A percentile compares a stretch with the other conserved stretches of the same genome.
Evolutionary conservation across 2,113 vertebrate species (phyloP).

Genomic region (Burhinus oedicnemus): DNA sequence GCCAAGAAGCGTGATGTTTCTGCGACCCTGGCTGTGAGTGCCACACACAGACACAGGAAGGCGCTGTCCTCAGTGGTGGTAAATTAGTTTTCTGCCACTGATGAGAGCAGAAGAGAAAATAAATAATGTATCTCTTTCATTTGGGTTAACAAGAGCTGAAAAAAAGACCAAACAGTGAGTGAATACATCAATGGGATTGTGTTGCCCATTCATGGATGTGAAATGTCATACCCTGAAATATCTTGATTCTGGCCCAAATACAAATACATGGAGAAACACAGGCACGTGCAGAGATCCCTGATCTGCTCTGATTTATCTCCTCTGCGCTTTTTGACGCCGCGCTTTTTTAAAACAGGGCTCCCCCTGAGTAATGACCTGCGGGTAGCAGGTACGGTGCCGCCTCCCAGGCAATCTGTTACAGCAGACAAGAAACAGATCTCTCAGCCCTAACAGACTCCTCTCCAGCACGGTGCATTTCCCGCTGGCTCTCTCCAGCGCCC

Average conservation of each 20-base stretch:
- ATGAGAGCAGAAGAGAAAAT: background rate
- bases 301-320: background rate
- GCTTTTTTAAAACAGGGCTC: background rate
- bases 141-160: background rate
- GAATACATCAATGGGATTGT: background rate
- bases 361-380: background rate
- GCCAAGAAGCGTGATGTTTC: background rate
- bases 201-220: background rate
- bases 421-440: background rate
- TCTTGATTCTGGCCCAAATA: background rate
- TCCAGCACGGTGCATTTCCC: background rate
- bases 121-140: background rate
- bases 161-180: background rate
- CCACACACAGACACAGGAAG: background rate
- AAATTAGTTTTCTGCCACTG: background rate
- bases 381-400: background rate
- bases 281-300: background rate
- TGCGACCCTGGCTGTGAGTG: background rate
- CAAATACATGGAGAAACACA: background rate
- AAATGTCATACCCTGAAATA: background rate
- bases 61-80: fast-evolving
- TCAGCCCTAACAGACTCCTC: background rate
- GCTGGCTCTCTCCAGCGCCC: background rate
- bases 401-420: background rate
- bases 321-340: background rate